Evolutionary conservation across 1,140 invertebrate species (phyloP).

Genomic region (Leptestheria dahalacensis): DNA sequence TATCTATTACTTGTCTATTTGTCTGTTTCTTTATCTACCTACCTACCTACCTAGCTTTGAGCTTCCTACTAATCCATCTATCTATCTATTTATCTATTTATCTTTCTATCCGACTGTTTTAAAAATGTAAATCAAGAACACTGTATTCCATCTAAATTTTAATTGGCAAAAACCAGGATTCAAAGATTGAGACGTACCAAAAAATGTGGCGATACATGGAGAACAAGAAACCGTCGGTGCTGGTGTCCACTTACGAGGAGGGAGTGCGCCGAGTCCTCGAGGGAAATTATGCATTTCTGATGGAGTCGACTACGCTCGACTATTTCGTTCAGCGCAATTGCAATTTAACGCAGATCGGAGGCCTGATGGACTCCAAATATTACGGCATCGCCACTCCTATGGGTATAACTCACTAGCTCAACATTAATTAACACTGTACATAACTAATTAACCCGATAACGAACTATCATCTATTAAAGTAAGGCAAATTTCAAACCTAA

Average conservation of each 20-base stretch:
- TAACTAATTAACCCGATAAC: not conserved
- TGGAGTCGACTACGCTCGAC: constrained; percentile 88
- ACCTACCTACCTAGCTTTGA: too few species aligned
- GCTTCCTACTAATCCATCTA: too few species aligned
- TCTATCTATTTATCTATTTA: not conserved
- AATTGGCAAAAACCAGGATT: constrained; percentile 36
- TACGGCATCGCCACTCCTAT: constrained; percentile 80
- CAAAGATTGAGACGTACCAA: constrained; percentile 65
- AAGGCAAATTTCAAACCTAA: too few species aligned
- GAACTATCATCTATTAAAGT: too few species aligned
- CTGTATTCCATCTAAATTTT: constrained; percentile 18
- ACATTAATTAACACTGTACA: not conserved
- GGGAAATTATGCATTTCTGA: constrained; percentile 77
- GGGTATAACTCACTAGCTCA: constrained; percentile 32
- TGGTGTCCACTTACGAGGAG: constrained; percentile 55
- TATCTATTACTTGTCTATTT: not conserved
- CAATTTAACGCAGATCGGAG: constrained; percentile 85
- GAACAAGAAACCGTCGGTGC: constrained; percentile 51
- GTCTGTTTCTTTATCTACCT: not conserved
- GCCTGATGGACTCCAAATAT: constrained; percentile 75
- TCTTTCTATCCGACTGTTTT: not conserved
- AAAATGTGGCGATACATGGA: constrained; percentile 82
- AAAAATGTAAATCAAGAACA: constrained; percentile 15
- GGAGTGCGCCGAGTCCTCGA: constrained; percentile 59
- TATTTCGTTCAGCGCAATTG: constrained; percentile 77